Evolutionary conservation across 2,797 vertebrate species (phyloP), one percentile per base, ranked within the genome.

Genomic region (Pangasius krempfi): DNA sequence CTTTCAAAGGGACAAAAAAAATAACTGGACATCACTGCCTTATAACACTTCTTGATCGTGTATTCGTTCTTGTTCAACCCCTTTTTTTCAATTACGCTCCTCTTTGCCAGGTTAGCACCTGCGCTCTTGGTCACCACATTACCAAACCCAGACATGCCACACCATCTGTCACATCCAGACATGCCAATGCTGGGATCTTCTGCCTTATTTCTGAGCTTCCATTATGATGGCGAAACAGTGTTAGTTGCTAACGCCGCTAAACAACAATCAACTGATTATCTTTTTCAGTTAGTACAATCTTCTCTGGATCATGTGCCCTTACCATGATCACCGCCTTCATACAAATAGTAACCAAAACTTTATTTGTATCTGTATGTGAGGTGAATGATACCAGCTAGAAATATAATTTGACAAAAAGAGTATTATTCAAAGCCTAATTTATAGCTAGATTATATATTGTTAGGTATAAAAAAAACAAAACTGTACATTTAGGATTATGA

Each of bases 91-190:
- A 64, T 66, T 64, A 84, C n/a, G n/a, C 44, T 52, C 44, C 82
- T 68, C 16, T 84, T 68, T 84, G 62, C n/a, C 82, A 84, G 44
- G 9, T 52, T 62, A 62, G 44, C 82, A 52, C 44, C 62, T 22
- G 62, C 18, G 10, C 44, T 84, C n/a, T 20, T 68, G 44, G 44
- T 84, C 44, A 68, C 8, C 18, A 84, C 62, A 68, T 84, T 68
- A 68, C 44, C 62, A 52, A 84, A 68, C 44, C 44, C 40, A 84
- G 47, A 30, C 47, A 33, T 50, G 60, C 40, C 13, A 66, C 40
- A 37, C 82, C 82, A 84, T 68, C 82, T 84, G 82, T 70, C 82
- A 68, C 82, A 47, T 66, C 60, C 62, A 66, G 60, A 84, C 81
- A 30, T 66, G 60, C 44, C 60, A 84, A 3, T 47, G 27, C 40